Evolutionary conservation across 1,140 invertebrate species (phyloP), one percentile per base, ranked within the genome.

Genomic region (Subanguina moxae): DNA sequence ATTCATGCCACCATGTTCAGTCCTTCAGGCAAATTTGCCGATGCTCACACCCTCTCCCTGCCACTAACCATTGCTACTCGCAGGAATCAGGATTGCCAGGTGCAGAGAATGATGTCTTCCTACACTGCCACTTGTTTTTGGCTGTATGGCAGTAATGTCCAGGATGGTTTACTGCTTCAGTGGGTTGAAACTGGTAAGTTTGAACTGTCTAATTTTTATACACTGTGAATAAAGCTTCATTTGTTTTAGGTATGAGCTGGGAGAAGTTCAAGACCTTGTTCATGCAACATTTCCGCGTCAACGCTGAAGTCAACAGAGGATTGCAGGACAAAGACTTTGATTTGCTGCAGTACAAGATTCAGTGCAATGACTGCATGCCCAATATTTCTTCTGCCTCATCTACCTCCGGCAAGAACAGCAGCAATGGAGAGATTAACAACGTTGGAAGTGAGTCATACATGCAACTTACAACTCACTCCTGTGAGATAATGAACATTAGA

Each of bases 81-180:
- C 46, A 59, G 78, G 23, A 80, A 80, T 61, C 78, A 73, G 52
- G 48, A 59, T 17, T 82, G 80, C 64, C 80, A 82, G 69, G 80
- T 82, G n/a, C 80, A 82, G 61, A 58, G 80, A 59, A 82, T 82
- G 80, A 82, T 82, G 80, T 70, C 65, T 52, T 79, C 76, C 19
- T 82, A 82, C 57, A 82, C 80, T 19, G 80, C 80, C 21, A 82
- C 80, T 27, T 83, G 82, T 38, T 82, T 82, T 57, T 82, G 80
- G 80, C 56, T 82, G n/a, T 82, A 82, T 62, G 80, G 80, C 11
- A 83, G 69, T 9, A 72, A 77, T 56, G 66, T 67, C 30, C 65
- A 76, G 42, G 80, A 82, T 62, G 80, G 79, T 21, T 64, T 82
- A n/a, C 64, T 82, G 7, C 66, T 82, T 45, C 73, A 82, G 59